A percentile compares a stretch with the other conserved stretches of the same genome.
Conservation (phyloP, 2,797 vertebrate species). For the Varecia variegata region DNA sequence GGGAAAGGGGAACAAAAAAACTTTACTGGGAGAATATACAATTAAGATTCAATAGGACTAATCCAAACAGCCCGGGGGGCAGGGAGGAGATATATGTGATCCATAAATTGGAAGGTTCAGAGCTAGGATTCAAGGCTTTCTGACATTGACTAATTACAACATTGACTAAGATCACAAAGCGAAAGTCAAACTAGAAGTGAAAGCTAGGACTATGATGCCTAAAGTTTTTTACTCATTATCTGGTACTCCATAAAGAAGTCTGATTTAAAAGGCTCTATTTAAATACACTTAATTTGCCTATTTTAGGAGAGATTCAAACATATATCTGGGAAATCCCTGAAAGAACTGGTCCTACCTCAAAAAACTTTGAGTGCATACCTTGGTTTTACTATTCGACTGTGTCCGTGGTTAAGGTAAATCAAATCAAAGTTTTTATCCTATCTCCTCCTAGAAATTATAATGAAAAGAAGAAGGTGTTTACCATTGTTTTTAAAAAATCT, state of each 20-base stretch:
- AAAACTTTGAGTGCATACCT: slow-evolving; percentile 88
- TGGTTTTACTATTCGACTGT: slow-evolving; percentile 92
- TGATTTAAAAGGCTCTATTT: not conserved
- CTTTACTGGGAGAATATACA: not conserved
- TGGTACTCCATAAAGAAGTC: not conserved
- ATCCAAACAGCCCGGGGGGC: not conserved
- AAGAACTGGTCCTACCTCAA: slow-evolving; percentile 86
- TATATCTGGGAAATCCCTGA: slow-evolving; percentile 92
- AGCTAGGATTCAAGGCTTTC: not conserved
- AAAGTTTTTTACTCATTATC: not conserved
- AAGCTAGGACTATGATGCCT: not conserved
- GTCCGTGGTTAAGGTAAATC: slow-evolving; percentile 88
- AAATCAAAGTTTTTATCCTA: not conserved
- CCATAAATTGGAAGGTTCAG: not conserved
- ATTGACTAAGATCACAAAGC: not conserved
- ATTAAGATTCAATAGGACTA: not conserved
- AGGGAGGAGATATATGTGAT: not conserved
- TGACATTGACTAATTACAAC: not conserved
- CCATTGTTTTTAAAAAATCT: not conserved
- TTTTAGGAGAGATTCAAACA: slow-evolving; percentile 86
- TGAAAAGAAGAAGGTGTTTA: not conserved
- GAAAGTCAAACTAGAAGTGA: not conserved
- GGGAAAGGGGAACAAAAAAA: not conserved
- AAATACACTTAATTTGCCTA: slow-evolving; percentile 31
- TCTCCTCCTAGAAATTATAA: not conserved